A percentile compares a stretch with the other conserved stretches of the same genome.
phyloP scores from a whole-genome alignment of 2,113 vertebrate genomes.

The Anolis sagrei region DNA sequence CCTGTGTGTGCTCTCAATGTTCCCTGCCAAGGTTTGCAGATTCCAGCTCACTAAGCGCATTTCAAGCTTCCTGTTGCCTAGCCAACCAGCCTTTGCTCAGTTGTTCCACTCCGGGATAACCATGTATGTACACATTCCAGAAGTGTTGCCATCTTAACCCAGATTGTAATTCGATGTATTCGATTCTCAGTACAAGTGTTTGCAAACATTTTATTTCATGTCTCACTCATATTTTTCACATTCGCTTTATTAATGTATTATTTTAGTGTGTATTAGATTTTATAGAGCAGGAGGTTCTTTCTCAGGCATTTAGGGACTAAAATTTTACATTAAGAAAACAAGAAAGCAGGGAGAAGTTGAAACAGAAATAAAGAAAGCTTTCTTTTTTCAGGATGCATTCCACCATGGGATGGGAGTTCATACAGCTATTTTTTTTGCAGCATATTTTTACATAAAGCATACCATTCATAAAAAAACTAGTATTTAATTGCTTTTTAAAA shows the following conservation, averaged over 20 bases:
- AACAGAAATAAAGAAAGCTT: too few species aligned
- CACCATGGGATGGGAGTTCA: not conserved
- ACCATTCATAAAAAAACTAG: not conserved
- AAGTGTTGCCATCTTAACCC: not conserved
- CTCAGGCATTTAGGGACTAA: not conserved
- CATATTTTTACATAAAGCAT: constrained; percentile 10
- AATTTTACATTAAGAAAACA: not conserved
- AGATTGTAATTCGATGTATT: not conserved
- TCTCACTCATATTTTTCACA: not conserved
- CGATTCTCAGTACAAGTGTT: not conserved
- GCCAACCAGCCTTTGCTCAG: not conserved
- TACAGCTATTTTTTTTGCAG: constrained; percentile 3
- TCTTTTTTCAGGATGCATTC: not conserved
- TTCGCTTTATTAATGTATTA: not conserved
- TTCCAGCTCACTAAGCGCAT: not conserved
- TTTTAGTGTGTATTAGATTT: not conserved
- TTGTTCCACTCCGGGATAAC: not conserved
- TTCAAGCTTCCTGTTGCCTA: not conserved
- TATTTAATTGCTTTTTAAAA: not conserved
- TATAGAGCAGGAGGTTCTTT: not conserved
- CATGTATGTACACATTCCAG: not conserved
- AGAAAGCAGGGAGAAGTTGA: not conserved
- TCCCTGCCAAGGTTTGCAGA: constrained; percentile 20
- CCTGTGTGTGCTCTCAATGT: not conserved
- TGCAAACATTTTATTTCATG: not conserved